A percentile compares a stretch with the other conserved stretches of the same genome.
phyloP scores from a whole-genome alignment of 2,113 vertebrate genomes.

The Motacilla alba region DNA sequence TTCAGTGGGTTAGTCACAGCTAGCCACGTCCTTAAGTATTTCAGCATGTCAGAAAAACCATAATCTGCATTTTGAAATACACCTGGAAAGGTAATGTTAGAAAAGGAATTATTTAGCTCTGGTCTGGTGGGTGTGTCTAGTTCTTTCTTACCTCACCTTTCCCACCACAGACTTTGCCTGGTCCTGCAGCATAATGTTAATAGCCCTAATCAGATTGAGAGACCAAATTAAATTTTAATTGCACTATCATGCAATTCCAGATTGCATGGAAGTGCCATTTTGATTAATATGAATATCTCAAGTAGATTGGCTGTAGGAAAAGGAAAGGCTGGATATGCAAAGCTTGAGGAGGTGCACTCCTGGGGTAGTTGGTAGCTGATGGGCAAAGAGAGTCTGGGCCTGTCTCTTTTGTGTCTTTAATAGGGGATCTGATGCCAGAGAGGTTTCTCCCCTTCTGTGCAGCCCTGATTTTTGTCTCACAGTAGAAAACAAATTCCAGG shows the following conservation, averaged over 20 bases:
- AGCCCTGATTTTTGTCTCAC: not conserved
- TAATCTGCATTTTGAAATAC: not conserved
- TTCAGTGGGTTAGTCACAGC: not conserved
- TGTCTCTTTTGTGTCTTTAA: not conserved
- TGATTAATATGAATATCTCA: not conserved
- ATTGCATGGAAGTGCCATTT: not conserved
- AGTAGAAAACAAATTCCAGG: not conserved
- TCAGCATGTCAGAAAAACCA: not conserved
- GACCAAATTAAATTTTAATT: slow-evolving; percentile 1
- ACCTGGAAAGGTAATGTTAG: not conserved
- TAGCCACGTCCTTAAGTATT: not conserved
- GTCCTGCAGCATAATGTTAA: not conserved
- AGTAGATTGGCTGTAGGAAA: not conserved
- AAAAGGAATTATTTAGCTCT: not conserved
- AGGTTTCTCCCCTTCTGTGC: not conserved
- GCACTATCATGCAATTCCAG: not conserved
- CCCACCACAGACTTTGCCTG: not conserved
- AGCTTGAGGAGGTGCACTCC: not conserved
- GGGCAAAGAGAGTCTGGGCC: not conserved
- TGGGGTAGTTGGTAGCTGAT: not conserved
- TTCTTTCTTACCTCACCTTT: not conserved
- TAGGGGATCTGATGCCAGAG: not conserved
- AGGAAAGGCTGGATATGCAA: not conserved
- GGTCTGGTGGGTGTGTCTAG: not conserved
- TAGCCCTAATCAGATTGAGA: not conserved